Percentiles rank a stretch among this genome's conserved stretches.
Evolutionary conservation across 2,113 vertebrate genomes (phyloP).

Genomic region (Aspiorhynchus laticeps): DNA sequence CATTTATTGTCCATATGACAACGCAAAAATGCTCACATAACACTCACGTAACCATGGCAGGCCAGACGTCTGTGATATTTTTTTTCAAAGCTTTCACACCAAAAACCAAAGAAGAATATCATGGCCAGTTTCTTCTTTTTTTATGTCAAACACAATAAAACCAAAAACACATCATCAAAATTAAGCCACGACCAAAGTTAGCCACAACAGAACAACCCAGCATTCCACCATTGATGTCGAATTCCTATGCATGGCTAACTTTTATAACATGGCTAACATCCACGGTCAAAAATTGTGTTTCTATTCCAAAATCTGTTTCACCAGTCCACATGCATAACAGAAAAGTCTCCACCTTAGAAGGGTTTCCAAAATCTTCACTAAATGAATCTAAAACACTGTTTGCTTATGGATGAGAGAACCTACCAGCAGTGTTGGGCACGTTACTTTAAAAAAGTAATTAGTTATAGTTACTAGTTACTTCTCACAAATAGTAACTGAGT

Average conservation of each 20-base stretch:
- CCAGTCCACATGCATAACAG: too few species aligned
- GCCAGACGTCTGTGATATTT: background rate
- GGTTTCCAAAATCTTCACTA: too few species aligned
- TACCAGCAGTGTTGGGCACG: too few species aligned
- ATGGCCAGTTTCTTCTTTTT: background rate
- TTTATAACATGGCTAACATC: background rate
- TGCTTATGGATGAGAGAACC: too few species aligned
- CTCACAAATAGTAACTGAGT: too few species aligned
- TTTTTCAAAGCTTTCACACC: background rate
- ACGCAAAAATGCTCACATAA: background rate
- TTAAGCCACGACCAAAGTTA: background rate
- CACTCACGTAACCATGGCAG: background rate
- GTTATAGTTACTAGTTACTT: too few species aligned
- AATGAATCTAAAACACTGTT: too few species aligned
- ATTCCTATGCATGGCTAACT: background rate
- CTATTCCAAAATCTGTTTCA: too few species aligned
- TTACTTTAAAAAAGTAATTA: too few species aligned
- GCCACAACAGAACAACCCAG: background rate
- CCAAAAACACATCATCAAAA: background rate
- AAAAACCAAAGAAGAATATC: background rate
- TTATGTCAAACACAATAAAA: background rate
- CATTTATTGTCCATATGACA: background rate
- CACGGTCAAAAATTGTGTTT: background rate
- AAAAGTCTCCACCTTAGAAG: too few species aligned
- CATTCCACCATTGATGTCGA: background rate